Evolutionary conservation across 2,888 invertebrate genomes (phyloP).

Genomic region (Operophtera brumata): DNA sequence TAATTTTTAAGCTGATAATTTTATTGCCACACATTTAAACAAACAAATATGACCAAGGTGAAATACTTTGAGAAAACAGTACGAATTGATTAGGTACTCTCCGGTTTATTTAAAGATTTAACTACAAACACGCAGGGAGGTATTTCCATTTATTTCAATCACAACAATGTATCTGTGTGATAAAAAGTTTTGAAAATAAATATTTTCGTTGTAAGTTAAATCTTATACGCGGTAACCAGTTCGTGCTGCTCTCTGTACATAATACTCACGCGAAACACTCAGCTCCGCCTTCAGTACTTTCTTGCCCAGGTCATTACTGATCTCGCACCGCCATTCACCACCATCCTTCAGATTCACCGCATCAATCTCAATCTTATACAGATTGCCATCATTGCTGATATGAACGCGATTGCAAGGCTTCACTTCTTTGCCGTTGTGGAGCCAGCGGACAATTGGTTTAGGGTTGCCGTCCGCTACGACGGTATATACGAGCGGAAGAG

Average conservation of each 20-base stretch:
- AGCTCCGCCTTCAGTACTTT: slow-evolving; percentile 86
- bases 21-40: too few species aligned
- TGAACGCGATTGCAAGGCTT: slow-evolving; percentile 83
- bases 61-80: too few species aligned
- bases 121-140: too few species aligned
- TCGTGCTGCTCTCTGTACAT: neutral
- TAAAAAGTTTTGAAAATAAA: too few species aligned
- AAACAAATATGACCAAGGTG: too few species aligned
- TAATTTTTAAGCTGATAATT: too few species aligned
- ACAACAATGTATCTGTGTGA: too few species aligned
- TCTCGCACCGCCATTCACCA: slow-evolving; percentile 90
- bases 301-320: slow-evolving; percentile 92
- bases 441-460: slow-evolving; percentile 89
- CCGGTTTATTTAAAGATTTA: too few species aligned
- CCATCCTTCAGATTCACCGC: slow-evolving; percentile 86
- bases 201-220: too few species aligned
- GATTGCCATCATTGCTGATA: slow-evolving; percentile 84
- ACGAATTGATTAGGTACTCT: too few species aligned
- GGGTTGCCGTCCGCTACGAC: slow-evolving; percentile 89
- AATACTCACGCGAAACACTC: slow-evolving; percentile 84
- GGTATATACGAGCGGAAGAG: slow-evolving; percentile 89
- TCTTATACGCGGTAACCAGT: too few species aligned
- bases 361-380: slow-evolving; percentile 87
- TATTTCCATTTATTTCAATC: too few species aligned
- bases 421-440: slow-evolving; percentile 87